phyloP scores from a whole-genome alignment of 2,797 vertebrate species.

The Acanthis flammea region DNA sequence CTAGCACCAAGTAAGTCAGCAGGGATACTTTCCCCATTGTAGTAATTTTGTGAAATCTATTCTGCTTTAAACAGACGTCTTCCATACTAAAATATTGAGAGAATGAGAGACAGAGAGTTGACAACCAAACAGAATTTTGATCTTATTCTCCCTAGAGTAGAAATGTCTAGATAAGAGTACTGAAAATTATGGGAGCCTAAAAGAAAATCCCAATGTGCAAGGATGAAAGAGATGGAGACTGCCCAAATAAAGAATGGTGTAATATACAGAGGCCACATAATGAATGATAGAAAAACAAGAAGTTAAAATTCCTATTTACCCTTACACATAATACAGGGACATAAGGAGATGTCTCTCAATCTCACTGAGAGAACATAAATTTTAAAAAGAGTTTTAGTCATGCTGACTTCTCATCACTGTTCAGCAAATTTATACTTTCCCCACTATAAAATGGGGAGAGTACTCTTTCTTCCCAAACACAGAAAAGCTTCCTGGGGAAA shows the following conservation, averaged over 20 bases:
- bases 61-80: neutral
- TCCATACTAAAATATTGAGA: neutral
- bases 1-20: neutral
- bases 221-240: neutral
- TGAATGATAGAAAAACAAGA: neutral
- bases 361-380: neutral
- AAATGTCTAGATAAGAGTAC: neutral
- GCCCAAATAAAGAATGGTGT: neutral
- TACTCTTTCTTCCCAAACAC: neutral
- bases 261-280: neutral
- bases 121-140: neutral
- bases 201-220: neutral
- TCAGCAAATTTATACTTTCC: neutral
- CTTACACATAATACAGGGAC: neutral
- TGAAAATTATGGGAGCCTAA: neutral
- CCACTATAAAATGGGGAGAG: neutral
- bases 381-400: neutral
- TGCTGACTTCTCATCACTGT: neutral
- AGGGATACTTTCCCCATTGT: neutral
- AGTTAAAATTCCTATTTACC: neutral
- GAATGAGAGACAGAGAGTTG: neutral
- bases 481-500: neutral
- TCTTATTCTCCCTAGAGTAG: neutral
- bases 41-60: neutral
- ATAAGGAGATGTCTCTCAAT: neutral